Conservation (phyloP, 2,797 vertebrate genomes). For the Staurois parvus region DNA sequence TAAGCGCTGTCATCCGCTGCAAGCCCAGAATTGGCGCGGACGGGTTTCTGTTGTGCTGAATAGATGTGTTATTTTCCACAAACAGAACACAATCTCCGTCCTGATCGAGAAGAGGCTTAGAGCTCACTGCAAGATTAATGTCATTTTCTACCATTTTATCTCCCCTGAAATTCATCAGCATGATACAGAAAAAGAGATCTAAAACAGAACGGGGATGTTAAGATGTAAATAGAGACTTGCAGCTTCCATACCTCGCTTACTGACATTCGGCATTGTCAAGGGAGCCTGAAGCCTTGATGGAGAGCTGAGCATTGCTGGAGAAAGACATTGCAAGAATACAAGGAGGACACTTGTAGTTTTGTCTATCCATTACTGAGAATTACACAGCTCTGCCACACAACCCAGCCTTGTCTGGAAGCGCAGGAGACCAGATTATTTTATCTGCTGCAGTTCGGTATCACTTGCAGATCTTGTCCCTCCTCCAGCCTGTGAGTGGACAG, state of each 20-base stretch:
- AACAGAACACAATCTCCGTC: conserved; percentile 1
- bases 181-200: neutral
- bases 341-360: too few relatives aligned
- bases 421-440: too few relatives aligned
- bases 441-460: too few relatives aligned
- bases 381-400: too few relatives aligned
- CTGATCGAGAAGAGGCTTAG: conserved; percentile 15
- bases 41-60: neutral
- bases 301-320: too few relatives aligned
- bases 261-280: neutral
- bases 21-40: neutral
- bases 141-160: conserved; percentile 26
- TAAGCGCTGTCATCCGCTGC: neutral
- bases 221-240: neutral
- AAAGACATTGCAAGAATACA: too few relatives aligned
- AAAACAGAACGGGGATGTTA: conserved; percentile 17
- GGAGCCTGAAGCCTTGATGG: too few relatives aligned
- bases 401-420: too few relatives aligned
- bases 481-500: too few relatives aligned
- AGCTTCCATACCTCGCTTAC: neutral
- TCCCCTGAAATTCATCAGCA: conserved; percentile 24
- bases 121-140: conserved; percentile 19
- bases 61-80: conserved; percentile 25
- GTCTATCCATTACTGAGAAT: too few relatives aligned
- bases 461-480: too few relatives aligned